Base-by-base conservation (phyloP, 2,113 vertebrate species). In the Gobio gobio region DNA sequence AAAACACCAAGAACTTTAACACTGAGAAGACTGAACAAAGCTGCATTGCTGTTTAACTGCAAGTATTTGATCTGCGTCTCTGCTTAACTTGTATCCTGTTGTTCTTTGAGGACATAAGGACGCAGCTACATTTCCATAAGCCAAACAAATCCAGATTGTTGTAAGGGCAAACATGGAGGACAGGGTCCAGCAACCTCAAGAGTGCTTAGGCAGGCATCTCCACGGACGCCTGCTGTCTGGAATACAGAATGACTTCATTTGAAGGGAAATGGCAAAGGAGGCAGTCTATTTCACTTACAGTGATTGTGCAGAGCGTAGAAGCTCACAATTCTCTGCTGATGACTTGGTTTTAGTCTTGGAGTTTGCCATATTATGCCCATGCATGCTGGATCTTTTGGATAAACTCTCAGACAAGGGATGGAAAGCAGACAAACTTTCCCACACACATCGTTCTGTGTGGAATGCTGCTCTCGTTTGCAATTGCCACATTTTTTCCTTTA, bases 181-280 rank as follows among this genome's bases (percentile, higher is more conserved):
- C 24, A 79, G 88, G 89, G 89, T 89, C 88, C 86, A 84, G 92
- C 91, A 94, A 93, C 91, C 89, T 78, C 83, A 89, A 58, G 78
- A 90, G 83, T 84, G 88, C 87, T 92, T 91, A 91, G 88, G 87
- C 83, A 88, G 63, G 91, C 90, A 90, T 91, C 83, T 82, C 84
- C 86, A 88, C 68, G 26, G 45, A 59, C 6, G 76, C 36, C 83
- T 51, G 79, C 88, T 66, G 85, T 84, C 90, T 90, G 78, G 91
- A 94, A 93, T 91, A 92, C 89, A 79, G 87, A 84, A 90, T 90
- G 88, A 91, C 86, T 90, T 93, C 85, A 91, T 90, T 89, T 91
- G 90, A 88, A 82, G 72, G 2, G n/a, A 47, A 81, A 58, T 40
- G 29, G 16, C 13, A n/a, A 5, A 63, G 2, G 40, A 74, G 16